Base-by-base conservation (phyloP, 2,797 vertebrate genomes). In the Malurus leucopterus region DNA sequence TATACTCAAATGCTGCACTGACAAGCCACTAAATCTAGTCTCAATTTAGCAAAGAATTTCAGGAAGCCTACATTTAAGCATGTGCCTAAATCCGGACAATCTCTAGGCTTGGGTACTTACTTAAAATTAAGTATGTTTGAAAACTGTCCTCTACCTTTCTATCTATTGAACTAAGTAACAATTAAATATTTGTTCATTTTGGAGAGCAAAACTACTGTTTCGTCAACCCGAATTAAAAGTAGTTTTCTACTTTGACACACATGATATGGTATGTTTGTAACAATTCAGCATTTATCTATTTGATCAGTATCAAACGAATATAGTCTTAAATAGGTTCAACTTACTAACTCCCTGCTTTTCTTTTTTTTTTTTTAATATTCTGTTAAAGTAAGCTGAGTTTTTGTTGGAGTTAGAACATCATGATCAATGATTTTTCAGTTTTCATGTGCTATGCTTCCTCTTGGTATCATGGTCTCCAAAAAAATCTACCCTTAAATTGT, bases 31-130 rank as follows among this genome's bases (percentile, higher is more conserved):
- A 84, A 74, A 92, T 90, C 55, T 92, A 86, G 71, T 65, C 70
- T 62, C 32, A 82, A 26, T 89, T 92, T 81, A 87, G 78, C 44
- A 92, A 87, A 88, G 59, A 62, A 84, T 43, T 94, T 90, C 64
- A 89, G 51, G 40, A 57, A 91, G 8, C 38, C 74, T 82, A 41
- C 27, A 36, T 78, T 58, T 75, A 89, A 83, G 32, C 20, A 73
- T 77, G 44, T 64, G 36, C 30, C 20, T 76, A 92, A 84, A 75
- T 84, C 55, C 40, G 50, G 80, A 53, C 51, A 77, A 49, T 77
- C 20, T 78, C 38, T 78, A 61, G 40, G 23, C 29, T 27, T 79
- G 8, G 13, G 40, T 54, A 62, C 38, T 80, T 85, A 44, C 34
- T 88, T 75, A 65, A 84, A 80, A 32, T 27, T 43, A 73, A 55